Conservation (phyloP, 2,888 invertebrate species). For the Acholoe squamosa region DNA sequence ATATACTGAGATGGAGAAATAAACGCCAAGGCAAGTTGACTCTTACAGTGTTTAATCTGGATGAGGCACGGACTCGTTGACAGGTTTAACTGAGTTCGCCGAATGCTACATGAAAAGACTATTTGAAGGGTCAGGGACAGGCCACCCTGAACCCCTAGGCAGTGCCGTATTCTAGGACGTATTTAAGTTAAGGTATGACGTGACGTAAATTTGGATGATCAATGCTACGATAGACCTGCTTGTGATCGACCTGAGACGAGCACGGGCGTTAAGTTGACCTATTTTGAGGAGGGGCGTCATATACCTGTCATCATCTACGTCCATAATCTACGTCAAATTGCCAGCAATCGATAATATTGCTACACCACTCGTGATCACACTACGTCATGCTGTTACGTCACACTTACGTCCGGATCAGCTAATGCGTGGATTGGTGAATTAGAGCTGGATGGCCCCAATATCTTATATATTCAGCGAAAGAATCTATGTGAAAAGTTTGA, state of each 20-base stretch:
- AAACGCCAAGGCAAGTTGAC: no score
- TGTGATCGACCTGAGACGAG: not conserved
- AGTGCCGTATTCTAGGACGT: no score
- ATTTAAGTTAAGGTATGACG: not conserved
- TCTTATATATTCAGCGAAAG: not conserved
- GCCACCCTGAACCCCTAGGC: no score
- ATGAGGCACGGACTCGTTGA: no score
- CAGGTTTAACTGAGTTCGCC: no score
- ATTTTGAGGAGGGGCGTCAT: not conserved
- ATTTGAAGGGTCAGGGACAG: no score
- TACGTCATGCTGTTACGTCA: slow-evolving; percentile 27
- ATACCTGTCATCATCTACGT: not conserved
- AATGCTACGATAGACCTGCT: not conserved
- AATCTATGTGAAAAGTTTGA: not conserved
- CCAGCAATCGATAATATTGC: not conserved
- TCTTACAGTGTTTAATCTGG: no score
- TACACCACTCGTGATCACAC: not conserved
- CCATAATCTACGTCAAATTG: not conserved
- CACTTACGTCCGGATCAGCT: not conserved
- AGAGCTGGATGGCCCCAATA: no score
- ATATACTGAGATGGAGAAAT: no score
- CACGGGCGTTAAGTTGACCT: not conserved
- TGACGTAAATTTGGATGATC: not conserved
- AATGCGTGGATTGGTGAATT: no score
- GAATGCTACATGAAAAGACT: no score